Evolutionary conservation across 2,888 invertebrate species (phyloP).

Genomic region (Dorcus parallelipipedus): DNA sequence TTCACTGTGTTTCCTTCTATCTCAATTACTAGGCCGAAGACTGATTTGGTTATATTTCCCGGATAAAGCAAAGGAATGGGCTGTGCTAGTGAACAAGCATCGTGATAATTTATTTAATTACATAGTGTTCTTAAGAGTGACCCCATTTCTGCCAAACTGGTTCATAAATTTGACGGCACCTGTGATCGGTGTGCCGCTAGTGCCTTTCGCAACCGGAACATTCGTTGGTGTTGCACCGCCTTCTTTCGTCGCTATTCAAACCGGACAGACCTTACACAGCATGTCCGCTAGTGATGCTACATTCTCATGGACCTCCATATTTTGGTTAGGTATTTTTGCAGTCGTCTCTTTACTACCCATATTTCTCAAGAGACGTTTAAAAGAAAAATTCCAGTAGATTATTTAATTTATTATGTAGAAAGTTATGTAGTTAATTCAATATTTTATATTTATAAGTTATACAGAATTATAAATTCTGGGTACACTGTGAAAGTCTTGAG

Average conservation of each 20-base stretch:
- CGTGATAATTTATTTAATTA: conserved; percentile 89
- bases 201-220: conserved; percentile 92
- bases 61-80: conserved; percentile 81
- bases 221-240: conserved; percentile 96
- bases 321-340: conserved; percentile 75
- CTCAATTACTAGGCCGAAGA: conserved; percentile 83
- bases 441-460: conserved; percentile 2
- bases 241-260: conserved; percentile 95
- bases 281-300: conserved; percentile 85
- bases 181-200: conserved; percentile 90
- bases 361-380: conserved; percentile 74
- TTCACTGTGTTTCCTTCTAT: conserved; percentile 90
- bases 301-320: conserved; percentile 84
- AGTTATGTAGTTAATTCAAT: too few relatives aligned
- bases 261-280: conserved; percentile 92
- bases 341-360: conserved; percentile 84
- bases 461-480: too few relatives aligned
- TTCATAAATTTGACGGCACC: conserved; percentile 97
- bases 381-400: conserved; percentile 70
- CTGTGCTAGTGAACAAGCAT: conserved; percentile 79
- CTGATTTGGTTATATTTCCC: conserved; percentile 87
- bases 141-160: conserved; percentile 98
- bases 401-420: conserved; percentile 14
- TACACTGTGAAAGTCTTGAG: too few relatives aligned
- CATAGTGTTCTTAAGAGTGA: conserved; percentile 93